These are phyloP conservation scores for Nothoprocta pentlandii DNA, from an alignment of 2,113 vertebrate species.

Conservation along the genomic window DNA sequence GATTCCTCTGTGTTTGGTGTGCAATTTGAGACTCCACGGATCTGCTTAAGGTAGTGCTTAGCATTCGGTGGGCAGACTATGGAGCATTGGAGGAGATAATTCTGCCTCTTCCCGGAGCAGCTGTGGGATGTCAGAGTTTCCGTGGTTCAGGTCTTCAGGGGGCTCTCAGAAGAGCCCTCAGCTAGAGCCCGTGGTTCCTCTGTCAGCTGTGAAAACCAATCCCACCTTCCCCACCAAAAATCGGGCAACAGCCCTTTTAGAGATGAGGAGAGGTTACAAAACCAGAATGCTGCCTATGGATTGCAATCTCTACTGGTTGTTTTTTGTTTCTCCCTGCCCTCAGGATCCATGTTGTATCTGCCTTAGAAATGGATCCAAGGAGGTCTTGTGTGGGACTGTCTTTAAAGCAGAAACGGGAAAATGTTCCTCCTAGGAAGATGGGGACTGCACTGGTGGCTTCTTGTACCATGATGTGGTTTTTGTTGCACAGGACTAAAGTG, in stretches of 20 bases:
- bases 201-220: rapidly evolving
- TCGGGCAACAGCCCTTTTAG: background rate
- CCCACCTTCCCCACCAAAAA: background rate
- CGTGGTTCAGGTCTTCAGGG: background rate
- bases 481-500: background rate
- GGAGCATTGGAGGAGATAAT: background rate
- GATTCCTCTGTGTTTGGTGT: background rate
- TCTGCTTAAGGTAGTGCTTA: background rate
- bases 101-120: background rate
- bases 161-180: background rate
- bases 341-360: background rate
- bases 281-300: background rate
- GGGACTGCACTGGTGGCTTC: background rate
- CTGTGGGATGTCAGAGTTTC: background rate
- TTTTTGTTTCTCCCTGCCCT: background rate
- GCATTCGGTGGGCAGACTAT: background rate
- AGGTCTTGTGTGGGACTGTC: background rate
- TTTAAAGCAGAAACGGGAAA: background rate
- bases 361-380: background rate
- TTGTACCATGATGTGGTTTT: background rate
- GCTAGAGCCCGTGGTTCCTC: background rate
- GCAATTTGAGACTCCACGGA: background rate
- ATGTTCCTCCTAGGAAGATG: rapidly evolving
- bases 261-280: background rate
- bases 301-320: background rate